These are phyloP conservation scores for Chrysocyon brachyurus DNA, from an alignment of 2,797 vertebrate species.

Conservation along the genomic window DNA sequence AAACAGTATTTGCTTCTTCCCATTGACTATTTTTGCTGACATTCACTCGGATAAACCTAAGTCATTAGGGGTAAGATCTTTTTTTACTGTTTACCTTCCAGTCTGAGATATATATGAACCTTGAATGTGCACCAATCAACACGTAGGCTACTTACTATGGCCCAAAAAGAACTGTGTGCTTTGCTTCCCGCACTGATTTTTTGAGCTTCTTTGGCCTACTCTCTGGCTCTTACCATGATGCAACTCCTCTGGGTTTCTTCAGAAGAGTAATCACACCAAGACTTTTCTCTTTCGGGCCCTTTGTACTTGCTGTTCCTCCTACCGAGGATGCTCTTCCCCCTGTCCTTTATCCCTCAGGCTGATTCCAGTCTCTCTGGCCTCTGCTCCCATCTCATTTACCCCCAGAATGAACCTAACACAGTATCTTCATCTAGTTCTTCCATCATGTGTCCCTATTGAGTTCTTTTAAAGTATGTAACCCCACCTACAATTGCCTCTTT, in stretches of 20 bases:
- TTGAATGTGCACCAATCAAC: not conserved
- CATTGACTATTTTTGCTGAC: not conserved
- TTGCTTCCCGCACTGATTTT: not conserved
- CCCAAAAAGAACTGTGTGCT: not conserved
- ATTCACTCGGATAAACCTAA: not conserved
- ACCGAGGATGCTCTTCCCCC: not conserved
- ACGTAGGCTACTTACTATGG: not conserved
- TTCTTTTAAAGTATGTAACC: not conserved
- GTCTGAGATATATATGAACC: not conserved
- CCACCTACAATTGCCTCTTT: not conserved
- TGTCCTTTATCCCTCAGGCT: not conserved
- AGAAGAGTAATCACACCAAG: not conserved
- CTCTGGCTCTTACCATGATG: not conserved
- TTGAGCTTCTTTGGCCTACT: not conserved
- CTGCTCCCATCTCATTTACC: not conserved
- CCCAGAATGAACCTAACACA: no score
- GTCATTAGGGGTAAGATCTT: not conserved
- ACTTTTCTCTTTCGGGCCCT: not conserved
- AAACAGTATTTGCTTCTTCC: conserved; percentile 13
- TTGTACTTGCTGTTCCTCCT: not conserved
- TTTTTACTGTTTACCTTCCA: not conserved
- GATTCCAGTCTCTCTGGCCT: not conserved
- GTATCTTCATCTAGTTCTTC: not conserved
- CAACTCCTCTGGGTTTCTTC: not conserved
- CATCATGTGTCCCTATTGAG: no score